Conservation (phyloP, 2,113 vertebrate genomes). For the Hemiscyllium ocellatum region DNA sequence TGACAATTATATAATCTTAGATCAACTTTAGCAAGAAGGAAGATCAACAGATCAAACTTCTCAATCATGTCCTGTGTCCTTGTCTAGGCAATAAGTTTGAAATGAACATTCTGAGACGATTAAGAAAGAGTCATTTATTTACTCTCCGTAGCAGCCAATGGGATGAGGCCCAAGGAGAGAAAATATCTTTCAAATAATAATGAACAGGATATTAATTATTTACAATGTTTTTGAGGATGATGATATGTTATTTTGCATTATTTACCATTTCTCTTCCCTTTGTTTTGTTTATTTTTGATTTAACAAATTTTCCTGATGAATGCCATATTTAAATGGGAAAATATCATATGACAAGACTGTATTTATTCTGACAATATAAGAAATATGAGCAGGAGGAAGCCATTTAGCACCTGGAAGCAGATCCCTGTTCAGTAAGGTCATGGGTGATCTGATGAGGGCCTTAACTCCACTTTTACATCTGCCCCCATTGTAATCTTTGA, state of each 20-base stretch:
- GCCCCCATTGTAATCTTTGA: no score
- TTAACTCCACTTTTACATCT: background rate
- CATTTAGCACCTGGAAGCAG: background rate
- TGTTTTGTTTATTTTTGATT: background rate
- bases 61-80: background rate
- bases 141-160: background rate
- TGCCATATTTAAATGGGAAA: background rate
- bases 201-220: background rate
- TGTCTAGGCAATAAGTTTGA: background rate
- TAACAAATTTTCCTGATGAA: background rate
- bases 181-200: background rate
- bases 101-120: background rate
- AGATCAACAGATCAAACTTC: background rate
- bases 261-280: background rate
- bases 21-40: no score
- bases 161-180: background rate
- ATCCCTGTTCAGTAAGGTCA: background rate
- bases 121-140: background rate
- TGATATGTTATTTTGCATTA: background rate
- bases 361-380: background rate
- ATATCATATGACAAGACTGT: background rate
- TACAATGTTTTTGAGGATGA: background rate
- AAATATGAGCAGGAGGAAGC: background rate
- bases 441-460: background rate
- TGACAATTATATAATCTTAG: background rate